phyloP scores from a whole-genome alignment of 2,113 vertebrate species.

The Ranitomeya variabilis region DNA sequence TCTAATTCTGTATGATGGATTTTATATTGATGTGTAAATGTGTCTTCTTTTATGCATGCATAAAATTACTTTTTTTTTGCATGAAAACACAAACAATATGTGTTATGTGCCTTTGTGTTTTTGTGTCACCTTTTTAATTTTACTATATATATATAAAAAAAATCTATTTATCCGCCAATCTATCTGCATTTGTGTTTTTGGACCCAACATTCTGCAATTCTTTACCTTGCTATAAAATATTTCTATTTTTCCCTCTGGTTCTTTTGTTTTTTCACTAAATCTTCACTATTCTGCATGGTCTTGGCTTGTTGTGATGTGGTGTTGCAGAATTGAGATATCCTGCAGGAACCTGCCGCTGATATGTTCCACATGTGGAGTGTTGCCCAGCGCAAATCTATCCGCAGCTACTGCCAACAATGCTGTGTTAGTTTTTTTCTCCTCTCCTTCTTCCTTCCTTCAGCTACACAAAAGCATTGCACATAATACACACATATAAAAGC shows the following conservation, averaged over 20 bases:
- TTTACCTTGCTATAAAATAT: slow-evolving; percentile 62
- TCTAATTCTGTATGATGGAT: slow-evolving; percentile 48
- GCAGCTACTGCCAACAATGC: slow-evolving; percentile 90
- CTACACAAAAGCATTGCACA: background rate
- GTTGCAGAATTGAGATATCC: slow-evolving; percentile 64
- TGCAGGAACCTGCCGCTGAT: slow-evolving; percentile 92
- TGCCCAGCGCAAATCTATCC: slow-evolving; percentile 91
- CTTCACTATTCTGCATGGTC: slow-evolving; percentile 58
- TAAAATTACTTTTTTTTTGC: slow-evolving; percentile 19
- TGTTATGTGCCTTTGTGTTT: slow-evolving; percentile 20
- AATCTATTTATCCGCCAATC: background rate
- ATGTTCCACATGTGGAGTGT: slow-evolving; percentile 96
- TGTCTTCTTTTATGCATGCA: slow-evolving; percentile 49
- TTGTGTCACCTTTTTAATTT: slow-evolving; percentile 19
- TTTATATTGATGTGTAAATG: slow-evolving; percentile 59
- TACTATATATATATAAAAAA: slow-evolving; percentile 18
- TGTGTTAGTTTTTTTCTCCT: slow-evolving; percentile 86
- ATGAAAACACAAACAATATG: slow-evolving; percentile 37
- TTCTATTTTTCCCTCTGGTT: background rate
- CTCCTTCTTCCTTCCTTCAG: background rate
- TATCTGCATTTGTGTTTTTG: slow-evolving; percentile 38
- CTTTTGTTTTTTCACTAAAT: slow-evolving; percentile 60
- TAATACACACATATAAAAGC: background rate
- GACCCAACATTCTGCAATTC: slow-evolving; percentile 46
- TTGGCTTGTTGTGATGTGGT: slow-evolving; percentile 36